Percentiles rank a stretch among this genome's conserved stretches.
Evolutionary conservation across 2,888 invertebrate genomes (phyloP).

Genomic region (Hybos culiciformis): DNA sequence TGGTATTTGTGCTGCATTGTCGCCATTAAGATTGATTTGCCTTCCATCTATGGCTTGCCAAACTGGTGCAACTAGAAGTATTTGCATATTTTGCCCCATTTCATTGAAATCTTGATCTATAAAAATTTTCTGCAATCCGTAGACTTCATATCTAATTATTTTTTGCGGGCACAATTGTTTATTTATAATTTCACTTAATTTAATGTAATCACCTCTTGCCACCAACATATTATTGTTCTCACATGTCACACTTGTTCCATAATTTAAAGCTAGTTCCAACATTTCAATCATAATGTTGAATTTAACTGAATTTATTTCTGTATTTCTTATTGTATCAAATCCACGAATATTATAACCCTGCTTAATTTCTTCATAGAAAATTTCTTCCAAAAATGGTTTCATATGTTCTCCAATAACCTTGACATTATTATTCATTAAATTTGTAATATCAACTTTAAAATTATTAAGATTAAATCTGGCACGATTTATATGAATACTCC

Average conservation of each 20-base stretch:
- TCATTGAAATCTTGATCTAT: constrained; percentile 2
- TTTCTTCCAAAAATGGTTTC: background rate
- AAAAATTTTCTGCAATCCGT: constrained; percentile 7
- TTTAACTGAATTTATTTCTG: background rate
- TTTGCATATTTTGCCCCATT: background rate
- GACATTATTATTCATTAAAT: background rate
- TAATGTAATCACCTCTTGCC: background rate
- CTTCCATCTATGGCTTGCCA: constrained; percentile 3
- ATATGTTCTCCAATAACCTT: background rate
- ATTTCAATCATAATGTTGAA: too few relatives aligned
- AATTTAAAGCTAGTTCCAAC: too few relatives aligned
- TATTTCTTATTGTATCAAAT: background rate
- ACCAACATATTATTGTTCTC: background rate
- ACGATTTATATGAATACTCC: background rate
- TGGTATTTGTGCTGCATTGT: too few relatives aligned
- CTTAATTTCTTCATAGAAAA: background rate
- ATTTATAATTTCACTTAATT: background rate
- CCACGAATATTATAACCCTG: background rate
- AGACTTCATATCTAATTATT: background rate
- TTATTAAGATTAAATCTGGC: background rate
- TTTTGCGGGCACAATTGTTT: background rate
- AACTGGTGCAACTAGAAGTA: constrained; percentile 7
- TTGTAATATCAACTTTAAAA: background rate
- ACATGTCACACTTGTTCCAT: too few relatives aligned
- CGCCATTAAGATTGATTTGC: background rate